These are phyloP conservation scores for Odontocolon sp. DNA, from an alignment of 2,888 invertebrate species.

Conservation along the genomic window DNA sequence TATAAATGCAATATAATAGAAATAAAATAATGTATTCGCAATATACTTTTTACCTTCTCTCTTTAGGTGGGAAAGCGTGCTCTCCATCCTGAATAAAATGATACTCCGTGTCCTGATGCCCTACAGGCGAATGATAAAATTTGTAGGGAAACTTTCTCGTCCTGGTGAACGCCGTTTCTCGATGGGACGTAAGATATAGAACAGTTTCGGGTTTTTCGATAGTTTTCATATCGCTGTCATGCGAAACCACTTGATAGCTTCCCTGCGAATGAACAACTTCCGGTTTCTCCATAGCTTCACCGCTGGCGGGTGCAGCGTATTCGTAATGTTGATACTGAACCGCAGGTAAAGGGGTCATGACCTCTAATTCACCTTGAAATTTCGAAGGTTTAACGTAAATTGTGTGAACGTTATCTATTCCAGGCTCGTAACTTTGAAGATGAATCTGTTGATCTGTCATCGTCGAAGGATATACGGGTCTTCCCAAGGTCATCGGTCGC, in stretches of 20 bases:
- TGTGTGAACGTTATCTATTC: background rate
- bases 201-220: slow-evolving; percentile 65
- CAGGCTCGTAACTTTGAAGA: slow-evolving; percentile 16
- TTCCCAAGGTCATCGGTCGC: slow-evolving; percentile 20
- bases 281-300: slow-evolving; percentile 50
- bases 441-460: slow-evolving; percentile 11
- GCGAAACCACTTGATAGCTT: slow-evolving; percentile 9
- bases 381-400: slow-evolving; percentile 53
- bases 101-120: slow-evolving; percentile 38
- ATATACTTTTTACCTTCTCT: slow-evolving; percentile 41
- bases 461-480: slow-evolving; percentile 27
- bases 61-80: slow-evolving; percentile 43
- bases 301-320: slow-evolving; percentile 15
- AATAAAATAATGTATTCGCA: background rate
- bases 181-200: slow-evolving; percentile 63
- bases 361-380: slow-evolving; percentile 46
- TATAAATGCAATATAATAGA: background rate
- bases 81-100: slow-evolving; percentile 53
- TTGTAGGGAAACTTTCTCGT: slow-evolving; percentile 72
- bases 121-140: slow-evolving; percentile 61
- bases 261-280: slow-evolving; percentile 36
- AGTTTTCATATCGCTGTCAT: background rate
- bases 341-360: slow-evolving; percentile 28
- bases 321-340: slow-evolving; percentile 52
- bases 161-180: slow-evolving; percentile 60